Evolutionary conservation across 53 echinoderm and acorn worm species (phyloP).

Genomic region (Temnopleurus reevesii): DNA sequence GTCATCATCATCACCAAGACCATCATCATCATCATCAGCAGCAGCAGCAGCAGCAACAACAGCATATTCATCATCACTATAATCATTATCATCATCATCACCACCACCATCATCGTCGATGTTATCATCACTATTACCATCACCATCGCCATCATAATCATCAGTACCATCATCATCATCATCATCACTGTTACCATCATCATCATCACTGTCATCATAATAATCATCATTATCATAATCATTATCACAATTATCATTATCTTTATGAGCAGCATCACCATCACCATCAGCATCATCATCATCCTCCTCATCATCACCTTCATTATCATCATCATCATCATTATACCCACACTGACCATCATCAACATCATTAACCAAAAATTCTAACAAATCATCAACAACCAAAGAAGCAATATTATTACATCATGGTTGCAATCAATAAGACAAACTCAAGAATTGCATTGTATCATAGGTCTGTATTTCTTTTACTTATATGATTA

Average conservation of each 20-base stretch:
- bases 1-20: neutral
- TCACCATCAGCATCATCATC: neutral
- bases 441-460: too few relatives aligned
- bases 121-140: neutral
- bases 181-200: neutral
- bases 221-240: neutral
- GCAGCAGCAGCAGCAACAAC: neutral
- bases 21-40: neutral
- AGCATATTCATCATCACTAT: neutral
- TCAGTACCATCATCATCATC: neutral
- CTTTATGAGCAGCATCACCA: neutral
- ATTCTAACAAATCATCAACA: too few relatives aligned
- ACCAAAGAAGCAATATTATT: too few relatives aligned
- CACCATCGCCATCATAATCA: neutral
- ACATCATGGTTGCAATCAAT: too few relatives aligned
- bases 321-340: neutral
- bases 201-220: neutral
- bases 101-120: neutral
- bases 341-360: neutral
- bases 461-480: too few relatives aligned
- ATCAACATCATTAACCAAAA: neutral
- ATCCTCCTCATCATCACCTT: neutral
- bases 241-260: neutral
- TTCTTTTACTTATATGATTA: too few relatives aligned
- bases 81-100: neutral